Evolutionary conservation across 2,888 invertebrate genomes (phyloP), one percentile per base, ranked within the genome.

Genomic region (Andricus quercusramuli): DNA sequence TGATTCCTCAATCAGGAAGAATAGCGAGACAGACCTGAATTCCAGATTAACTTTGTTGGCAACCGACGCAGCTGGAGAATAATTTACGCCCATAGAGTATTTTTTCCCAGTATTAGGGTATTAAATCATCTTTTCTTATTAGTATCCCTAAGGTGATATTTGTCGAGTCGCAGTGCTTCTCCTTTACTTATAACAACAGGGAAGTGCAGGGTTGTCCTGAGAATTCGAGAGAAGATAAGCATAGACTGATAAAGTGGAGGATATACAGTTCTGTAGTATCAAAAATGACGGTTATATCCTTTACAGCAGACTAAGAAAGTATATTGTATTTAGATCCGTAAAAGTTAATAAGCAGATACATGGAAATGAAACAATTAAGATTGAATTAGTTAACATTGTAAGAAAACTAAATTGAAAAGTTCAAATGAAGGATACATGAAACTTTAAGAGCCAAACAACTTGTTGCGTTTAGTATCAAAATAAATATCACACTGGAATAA

Each of bases 31-130:
- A 17, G 47, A 51, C 29, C 29, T 51, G 20, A 51, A 47, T 70
- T 70, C 20, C 47, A 29, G 8, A 68, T 68, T 68, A 68, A 68
- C 25, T 41, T 68, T 44, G 47, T 68, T 68, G 68, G 47, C 15
- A 20, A 68, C 47, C 47, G 17, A 47, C n/a, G 9, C n/a, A 17
- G 22, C 25, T 70, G 1, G 4, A 13, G 20, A 67, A 37, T n/a
- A 20, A 37, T 2, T 67, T 8, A 67, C 8, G 4, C 41, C 4
- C 41, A 17, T 67, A 9, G 20, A 56, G 8, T 6, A 6, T 56
- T 8, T 56, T 56, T 56, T n/a, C 8, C 56, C 56, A n/a, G n/a
- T n/a, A n/a, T 56, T 56, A 3, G n/a, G 56, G n/a, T 56, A n/a
- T n/a, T n/a, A n/a, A 8, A 8, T 56, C 9, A 56, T 56, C n/a